These are phyloP conservation scores for Leguminivora glycinivorella DNA, from an alignment of 1,140 invertebrate genomes.

Conservation along the genomic window DNA sequence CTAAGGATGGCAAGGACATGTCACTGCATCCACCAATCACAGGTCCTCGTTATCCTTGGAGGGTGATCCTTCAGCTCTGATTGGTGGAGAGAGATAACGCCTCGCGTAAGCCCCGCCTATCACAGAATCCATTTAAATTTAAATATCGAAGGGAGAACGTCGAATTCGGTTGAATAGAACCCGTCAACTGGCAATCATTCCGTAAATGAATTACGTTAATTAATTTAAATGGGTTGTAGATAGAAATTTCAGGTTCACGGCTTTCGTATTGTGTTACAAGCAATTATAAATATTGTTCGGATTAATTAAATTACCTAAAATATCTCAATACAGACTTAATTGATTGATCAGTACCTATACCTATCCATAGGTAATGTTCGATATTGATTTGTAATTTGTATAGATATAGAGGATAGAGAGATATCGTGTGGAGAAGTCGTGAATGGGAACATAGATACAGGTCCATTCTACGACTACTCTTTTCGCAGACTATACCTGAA, in stretches of 20 bases:
- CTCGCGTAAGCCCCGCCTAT: slow-evolving; percentile 53
- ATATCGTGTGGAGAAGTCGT: too few relatives aligned
- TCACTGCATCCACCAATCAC: slow-evolving; percentile 54
- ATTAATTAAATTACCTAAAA: not conserved
- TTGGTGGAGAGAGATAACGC: slow-evolving; percentile 70
- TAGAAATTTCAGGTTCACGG: not conserved
- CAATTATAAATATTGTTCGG: not conserved
- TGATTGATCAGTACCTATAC: too few relatives aligned
- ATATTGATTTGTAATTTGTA: too few relatives aligned
- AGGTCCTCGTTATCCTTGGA: slow-evolving; percentile 58
- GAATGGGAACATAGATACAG: too few relatives aligned
- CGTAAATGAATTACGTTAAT: slow-evolving; percentile 1
- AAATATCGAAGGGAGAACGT: slow-evolving; percentile 58
- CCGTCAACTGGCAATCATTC: not conserved
- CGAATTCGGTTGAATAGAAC: slow-evolving; percentile 12
- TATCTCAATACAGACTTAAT: not conserved
- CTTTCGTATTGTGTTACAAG: not conserved
- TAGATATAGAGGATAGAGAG: too few relatives aligned
- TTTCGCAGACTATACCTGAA: too few relatives aligned
- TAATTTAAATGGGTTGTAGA: not conserved
- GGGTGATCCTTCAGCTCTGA: slow-evolving; percentile 57
- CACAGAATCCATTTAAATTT: slow-evolving; percentile 58
- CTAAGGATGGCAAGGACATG: slow-evolving; percentile 54
- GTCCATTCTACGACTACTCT: too few relatives aligned
- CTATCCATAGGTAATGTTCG: too few relatives aligned